These are phyloP conservation scores for Marronus borbonicus DNA, from an alignment of 2,888 invertebrate species.

Conservation along the genomic window DNA sequence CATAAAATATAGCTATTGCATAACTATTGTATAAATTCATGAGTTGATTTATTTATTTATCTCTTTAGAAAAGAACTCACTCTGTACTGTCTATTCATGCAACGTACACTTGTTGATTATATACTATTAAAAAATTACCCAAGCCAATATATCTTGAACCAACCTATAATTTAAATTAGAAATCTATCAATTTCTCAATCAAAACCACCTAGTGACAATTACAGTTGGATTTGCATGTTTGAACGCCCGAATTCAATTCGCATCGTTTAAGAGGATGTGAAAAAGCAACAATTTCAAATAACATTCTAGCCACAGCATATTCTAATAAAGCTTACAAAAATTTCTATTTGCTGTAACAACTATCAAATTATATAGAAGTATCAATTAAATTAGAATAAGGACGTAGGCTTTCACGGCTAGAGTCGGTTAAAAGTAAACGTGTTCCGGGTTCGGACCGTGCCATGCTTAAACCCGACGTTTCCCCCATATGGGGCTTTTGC, in stretches of 20 bases:
- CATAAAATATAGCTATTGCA: too few species aligned
- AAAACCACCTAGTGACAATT: not conserved
- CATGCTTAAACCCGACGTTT: too few species aligned
- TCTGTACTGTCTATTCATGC: not conserved
- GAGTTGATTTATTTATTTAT: too few species aligned
- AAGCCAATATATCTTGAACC: not conserved
- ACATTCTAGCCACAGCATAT: not conserved
- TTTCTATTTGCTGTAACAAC: too few species aligned
- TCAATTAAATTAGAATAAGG: too few species aligned
- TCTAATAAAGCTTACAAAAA: too few species aligned
- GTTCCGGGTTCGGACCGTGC: too few species aligned
- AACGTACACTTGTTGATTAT: not conserved
- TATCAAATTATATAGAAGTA: too few species aligned
- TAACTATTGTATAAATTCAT: too few species aligned
- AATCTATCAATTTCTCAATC: slow-evolving; percentile 4
- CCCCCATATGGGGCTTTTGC: too few species aligned
- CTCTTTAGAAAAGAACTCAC: not conserved
- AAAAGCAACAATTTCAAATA: not conserved
- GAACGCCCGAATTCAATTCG: not conserved
- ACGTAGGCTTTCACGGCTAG: too few species aligned
- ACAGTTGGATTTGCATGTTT: not conserved
- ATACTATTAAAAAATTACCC: not conserved
- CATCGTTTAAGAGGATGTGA: not conserved
- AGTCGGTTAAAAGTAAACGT: too few species aligned
- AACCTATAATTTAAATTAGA: slow-evolving; percentile 3